A percentile compares a stretch with the other conserved stretches of the same genome.
Conservation (phyloP, 2,113 vertebrate species). For the Odontophorus gujanensis region DNA sequence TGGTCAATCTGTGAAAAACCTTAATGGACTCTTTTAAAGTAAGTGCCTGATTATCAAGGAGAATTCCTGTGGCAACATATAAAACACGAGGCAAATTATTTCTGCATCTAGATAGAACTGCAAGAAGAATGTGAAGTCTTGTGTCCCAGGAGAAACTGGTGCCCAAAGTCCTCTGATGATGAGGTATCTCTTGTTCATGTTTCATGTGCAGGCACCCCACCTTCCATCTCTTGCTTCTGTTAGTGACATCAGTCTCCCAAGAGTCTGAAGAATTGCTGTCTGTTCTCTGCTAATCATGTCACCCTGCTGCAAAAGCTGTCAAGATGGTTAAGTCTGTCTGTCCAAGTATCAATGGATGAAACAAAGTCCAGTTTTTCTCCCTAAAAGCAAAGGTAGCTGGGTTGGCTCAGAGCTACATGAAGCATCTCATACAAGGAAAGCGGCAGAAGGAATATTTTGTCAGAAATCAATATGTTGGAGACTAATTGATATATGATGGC, state of each 20-base stretch:
- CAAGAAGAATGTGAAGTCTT: neutral
- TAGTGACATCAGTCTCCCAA: neutral
- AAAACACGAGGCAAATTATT: neutral
- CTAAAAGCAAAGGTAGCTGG: neutral
- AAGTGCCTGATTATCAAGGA: neutral
- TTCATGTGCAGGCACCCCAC: neutral
- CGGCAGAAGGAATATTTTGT: neutral
- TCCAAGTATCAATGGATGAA: neutral
- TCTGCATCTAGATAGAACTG: neutral
- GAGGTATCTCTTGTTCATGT: neutral
- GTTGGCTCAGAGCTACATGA: neutral
- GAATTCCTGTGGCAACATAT: neutral
- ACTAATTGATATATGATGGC: neutral
- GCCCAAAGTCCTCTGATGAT: neutral
- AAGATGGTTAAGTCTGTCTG: rapidly evolving
- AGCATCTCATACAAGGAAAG: neutral
- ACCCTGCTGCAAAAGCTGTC: neutral
- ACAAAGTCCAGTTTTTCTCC: neutral
- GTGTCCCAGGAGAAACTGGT: neutral
- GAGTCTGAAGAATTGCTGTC: neutral
- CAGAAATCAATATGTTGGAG: neutral
- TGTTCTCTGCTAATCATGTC: neutral
- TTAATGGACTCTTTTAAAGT: neutral
- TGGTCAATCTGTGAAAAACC: neutral
- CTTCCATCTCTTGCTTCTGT: neutral